Evolutionary conservation across 2,113 vertebrate genomes (phyloP), one percentile per base, ranked within the genome.

Genomic region (Bettongia penicillata): DNA sequence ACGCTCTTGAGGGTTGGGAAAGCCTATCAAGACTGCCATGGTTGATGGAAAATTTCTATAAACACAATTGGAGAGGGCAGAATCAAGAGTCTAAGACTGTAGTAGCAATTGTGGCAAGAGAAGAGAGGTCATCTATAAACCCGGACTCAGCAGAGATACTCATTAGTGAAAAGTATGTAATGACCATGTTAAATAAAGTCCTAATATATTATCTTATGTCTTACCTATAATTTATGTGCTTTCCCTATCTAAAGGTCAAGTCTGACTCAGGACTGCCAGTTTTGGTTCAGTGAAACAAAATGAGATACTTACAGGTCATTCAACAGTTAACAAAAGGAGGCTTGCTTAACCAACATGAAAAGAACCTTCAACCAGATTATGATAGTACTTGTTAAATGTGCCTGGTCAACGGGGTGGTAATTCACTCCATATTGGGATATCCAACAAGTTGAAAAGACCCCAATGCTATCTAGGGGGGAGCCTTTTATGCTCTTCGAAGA

Each of bases 21-120:
- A 84, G 6, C 68, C n/a, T 22, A 84, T 43, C 14, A 7, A n/a
- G 16, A 84, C 19, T 22, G 7, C 19, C 5, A 7, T 84, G 16
- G 6, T 8, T 23, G 10, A 19, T 84, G 7, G 68, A 84, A 84
- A 22, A 8, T 84, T 43, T 84, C n/a, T 43, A 23, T 43, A 7
- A 43, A 22, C n/a, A n/a, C 5, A 37, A 16, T 8, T 6, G 23
- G 16, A 0, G n/a, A 43, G 2, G n/a, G n/a, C 19, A 43, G 19
- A 43, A 84, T 43, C 16, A 84, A 23, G 68, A 84, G 1, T 4
- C n/a, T 84, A 22, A 23, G 16, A 84, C 2, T 23, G n/a, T 5
- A 43, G 6, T 43, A 22, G 68, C 23, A 43, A n/a, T n/a, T 77
- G 61, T 77, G 1, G n/a, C 61, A 77, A n/a, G 57, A n/a, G 16